Percentiles rank a stretch among this genome's conserved stretches.
phyloP scores from a whole-genome alignment of 1,140 invertebrate species.

The Pseudomyrmex concolor region DNA sequence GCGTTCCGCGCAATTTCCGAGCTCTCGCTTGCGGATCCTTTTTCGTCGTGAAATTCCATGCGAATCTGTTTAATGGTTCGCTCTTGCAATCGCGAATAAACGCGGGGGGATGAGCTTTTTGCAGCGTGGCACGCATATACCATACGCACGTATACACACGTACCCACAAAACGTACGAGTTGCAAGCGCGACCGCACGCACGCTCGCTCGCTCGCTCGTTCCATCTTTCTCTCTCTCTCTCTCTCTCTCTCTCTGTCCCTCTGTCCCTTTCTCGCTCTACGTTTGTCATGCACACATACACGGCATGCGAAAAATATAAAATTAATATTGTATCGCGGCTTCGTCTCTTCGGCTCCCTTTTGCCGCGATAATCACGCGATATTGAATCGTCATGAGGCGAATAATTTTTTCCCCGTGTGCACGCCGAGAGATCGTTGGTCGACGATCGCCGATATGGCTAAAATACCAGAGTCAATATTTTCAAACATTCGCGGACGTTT shows the following conservation, averaged over 20 bases:
- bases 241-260: not conserved
- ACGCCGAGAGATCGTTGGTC: constrained; percentile 29
- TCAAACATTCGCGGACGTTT: constrained; percentile 60
- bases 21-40: constrained; percentile 37
- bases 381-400: constrained; percentile 65
- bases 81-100: constrained; percentile 56
- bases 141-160: constrained; percentile 13
- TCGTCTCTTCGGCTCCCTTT: constrained; percentile 54
- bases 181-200: constrained; percentile 5
- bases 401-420: constrained; percentile 54
- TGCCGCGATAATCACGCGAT: constrained; percentile 66
- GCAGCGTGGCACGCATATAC: constrained; percentile 40
- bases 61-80: constrained; percentile 58
- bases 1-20: constrained; percentile 49
- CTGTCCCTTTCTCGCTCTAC: not conserved
- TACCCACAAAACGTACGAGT: not conserved
- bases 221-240: not conserved
- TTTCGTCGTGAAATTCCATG: constrained; percentile 43
- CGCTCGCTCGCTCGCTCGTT: constrained; percentile 12
- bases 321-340: constrained; percentile 71
- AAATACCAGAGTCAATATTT: constrained; percentile 65
- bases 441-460: constrained; percentile 16
- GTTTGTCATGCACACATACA: constrained; percentile 21
- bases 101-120: constrained; percentile 55
- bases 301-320: constrained; percentile 63